phyloP scores from a whole-genome alignment of 2,888 invertebrate species.

The Silvanus unidentatus region DNA sequence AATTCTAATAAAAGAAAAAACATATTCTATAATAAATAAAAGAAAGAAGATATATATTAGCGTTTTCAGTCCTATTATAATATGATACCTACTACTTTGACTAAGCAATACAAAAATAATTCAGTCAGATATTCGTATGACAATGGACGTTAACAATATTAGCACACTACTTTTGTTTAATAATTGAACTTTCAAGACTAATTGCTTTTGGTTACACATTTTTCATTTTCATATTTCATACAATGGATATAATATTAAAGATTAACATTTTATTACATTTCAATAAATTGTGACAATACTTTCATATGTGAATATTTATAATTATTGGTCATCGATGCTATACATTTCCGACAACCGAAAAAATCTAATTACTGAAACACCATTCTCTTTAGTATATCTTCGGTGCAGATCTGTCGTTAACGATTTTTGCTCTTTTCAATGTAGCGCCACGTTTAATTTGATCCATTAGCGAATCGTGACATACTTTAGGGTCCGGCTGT shows the following conservation, averaged over 20 bases:
- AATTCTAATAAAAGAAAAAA: slow-evolving; percentile 13
- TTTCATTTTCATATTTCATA: too few species aligned
- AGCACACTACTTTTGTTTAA: slow-evolving; percentile 8
- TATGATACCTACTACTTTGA: slow-evolving; percentile 25
- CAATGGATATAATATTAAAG: neutral
- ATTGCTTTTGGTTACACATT: slow-evolving; percentile 7
- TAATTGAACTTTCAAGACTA: slow-evolving; percentile 1
- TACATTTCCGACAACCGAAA: too few species aligned
- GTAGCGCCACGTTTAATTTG: slow-evolving; percentile 85
- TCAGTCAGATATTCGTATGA: slow-evolving; percentile 32
- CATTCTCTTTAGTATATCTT: slow-evolving; percentile 63
- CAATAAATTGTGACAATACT: too few species aligned
- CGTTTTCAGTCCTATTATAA: slow-evolving; percentile 28
- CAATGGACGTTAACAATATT: slow-evolving; percentile 32
- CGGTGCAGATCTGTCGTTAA: slow-evolving; percentile 82
- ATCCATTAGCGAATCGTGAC: slow-evolving; percentile 89
- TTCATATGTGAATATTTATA: too few species aligned
- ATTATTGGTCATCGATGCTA: too few species aligned
- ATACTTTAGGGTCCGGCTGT: slow-evolving; percentile 70
- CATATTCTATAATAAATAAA: slow-evolving; percentile 7
- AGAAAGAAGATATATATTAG: slow-evolving; percentile 6
- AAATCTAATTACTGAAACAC: neutral
- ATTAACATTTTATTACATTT: slow-evolving; percentile 1
- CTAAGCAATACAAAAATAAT: slow-evolving; percentile 35
- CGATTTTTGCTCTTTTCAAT: slow-evolving; percentile 67